Evolutionary conservation across 2,888 invertebrate species (phyloP), one percentile per base, ranked within the genome.

Genomic region (Helicoverpa assulta): DNA sequence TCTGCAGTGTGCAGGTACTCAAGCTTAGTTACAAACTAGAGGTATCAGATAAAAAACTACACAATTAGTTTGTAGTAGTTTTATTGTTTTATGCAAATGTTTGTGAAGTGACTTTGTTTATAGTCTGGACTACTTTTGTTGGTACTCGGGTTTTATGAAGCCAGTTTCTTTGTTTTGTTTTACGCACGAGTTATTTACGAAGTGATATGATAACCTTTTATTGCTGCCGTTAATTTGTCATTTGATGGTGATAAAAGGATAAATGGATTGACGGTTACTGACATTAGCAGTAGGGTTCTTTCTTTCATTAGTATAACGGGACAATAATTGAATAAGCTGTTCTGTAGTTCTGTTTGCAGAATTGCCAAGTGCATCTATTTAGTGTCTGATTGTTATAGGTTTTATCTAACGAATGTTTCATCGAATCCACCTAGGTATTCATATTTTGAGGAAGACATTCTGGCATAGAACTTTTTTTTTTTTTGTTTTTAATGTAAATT

Each of bases 31-130:
- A 55, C 51, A 40, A 71, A 68, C 56, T 70, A 65, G 55, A 18
- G 21, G 51, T 67, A 73, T 64, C 53, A 51, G 57, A 78, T 51
- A 51, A 56, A 74, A 58, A 40, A 54, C 16, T 50, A 67, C 43
- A 65, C 21, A 56, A 70, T 70, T 54, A 64, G 55, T 57, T 54
- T 14, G 0, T 2, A 56, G 50, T 62, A 37, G 16, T 62, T 33
- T 52, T 52, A 71, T 64, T 64, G 50, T 73, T 78, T 59, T 40
- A 61, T 52, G 37, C n/a, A 33, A 43, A 59, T 26, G 77, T 71
- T 72, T 54, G 19, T 33, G 16, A 21, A 63, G 12, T 58, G 16
- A 29, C 0, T 57, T 58, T 74, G 37, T 60, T 76, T 59, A 59
- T 43, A 43, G 16, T 10, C 26, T 51, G 0, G 18, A 43, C 16